These are phyloP conservation scores for Nixonia krombeini DNA, from an alignment of 1,140 invertebrate genomes.

Conservation along the genomic window DNA sequence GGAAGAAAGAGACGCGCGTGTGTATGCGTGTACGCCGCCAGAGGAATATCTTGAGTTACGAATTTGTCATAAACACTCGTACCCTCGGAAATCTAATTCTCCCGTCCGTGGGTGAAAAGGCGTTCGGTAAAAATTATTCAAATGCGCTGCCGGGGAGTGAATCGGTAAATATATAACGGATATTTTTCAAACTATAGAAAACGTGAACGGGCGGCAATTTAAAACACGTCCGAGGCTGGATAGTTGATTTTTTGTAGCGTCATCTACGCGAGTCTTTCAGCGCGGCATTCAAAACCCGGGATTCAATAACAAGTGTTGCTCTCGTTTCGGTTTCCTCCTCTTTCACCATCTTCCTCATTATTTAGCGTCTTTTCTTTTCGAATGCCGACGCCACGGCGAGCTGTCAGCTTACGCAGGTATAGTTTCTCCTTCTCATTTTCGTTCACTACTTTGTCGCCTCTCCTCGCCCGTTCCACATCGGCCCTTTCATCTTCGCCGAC, in stretches of 20 bases:
- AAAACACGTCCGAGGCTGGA: slow-evolving; percentile 6
- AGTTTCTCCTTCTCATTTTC: slow-evolving; percentile 29
- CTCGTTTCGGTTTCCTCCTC: slow-evolving; percentile 27
- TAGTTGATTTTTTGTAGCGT: slow-evolving; percentile 28
- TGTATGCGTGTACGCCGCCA: no score
- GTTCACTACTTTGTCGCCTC: slow-evolving; percentile 44
- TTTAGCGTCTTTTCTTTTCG: slow-evolving; percentile 37
- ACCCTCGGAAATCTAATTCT: no score
- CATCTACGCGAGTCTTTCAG: slow-evolving; percentile 19
- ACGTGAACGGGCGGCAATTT: not conserved
- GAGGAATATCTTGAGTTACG: no score
- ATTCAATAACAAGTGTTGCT: slow-evolving; percentile 18
- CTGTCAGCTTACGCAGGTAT: slow-evolving; percentile 54
- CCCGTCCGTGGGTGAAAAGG: no score
- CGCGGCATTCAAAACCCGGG: slow-evolving; percentile 28
- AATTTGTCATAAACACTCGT: no score
- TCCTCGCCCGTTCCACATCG: slow-evolving; percentile 36
- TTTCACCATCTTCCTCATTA: slow-evolving; percentile 24
- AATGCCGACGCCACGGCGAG: slow-evolving; percentile 46
- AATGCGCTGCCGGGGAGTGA: not conserved
- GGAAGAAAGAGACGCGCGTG: no score
- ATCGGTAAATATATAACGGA: slow-evolving; percentile 19
- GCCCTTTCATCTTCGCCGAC: slow-evolving; percentile 64
- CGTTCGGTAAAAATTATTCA: not conserved
- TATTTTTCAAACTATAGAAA: slow-evolving; percentile 19